Conservation (phyloP, 2,797 vertebrate species). For the Amniataba percoides region DNA sequence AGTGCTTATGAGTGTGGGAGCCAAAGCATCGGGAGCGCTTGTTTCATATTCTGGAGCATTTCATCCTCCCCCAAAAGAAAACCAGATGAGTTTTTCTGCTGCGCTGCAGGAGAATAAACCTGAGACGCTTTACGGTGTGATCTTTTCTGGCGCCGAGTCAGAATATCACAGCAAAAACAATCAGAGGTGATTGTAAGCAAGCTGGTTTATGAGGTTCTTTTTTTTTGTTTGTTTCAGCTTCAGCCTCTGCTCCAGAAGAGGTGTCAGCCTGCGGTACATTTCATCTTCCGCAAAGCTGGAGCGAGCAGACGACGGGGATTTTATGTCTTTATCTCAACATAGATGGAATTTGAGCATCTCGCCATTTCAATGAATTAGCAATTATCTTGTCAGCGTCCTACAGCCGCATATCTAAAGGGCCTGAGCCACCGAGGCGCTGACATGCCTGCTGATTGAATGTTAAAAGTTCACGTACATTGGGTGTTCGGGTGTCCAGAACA, state of each 20-base stretch:
- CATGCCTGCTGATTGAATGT: background rate
- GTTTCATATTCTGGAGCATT: constrained; percentile 75
- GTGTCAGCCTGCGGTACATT: background rate
- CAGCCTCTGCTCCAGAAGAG: background rate
- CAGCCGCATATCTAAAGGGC: background rate
- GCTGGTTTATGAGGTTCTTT: background rate
- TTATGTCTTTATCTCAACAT: background rate
- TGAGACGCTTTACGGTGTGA: constrained; percentile 63
- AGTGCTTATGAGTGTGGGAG: constrained; percentile 66
- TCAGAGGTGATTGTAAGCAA: constrained; percentile 36
- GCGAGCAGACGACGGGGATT: background rate
- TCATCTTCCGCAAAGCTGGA: background rate
- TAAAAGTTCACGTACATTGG: background rate
- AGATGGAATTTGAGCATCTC: background rate
- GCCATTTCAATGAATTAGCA: background rate
- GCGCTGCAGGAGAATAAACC: constrained; percentile 52
- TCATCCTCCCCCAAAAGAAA: constrained; percentile 75
- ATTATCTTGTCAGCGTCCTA: background rate
- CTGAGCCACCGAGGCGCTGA: background rate
- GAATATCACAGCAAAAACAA: constrained; percentile 47
- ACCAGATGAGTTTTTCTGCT: constrained; percentile 74
- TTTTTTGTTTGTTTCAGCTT: background rate
- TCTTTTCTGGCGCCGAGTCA: constrained; percentile 52
- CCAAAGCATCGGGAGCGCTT: constrained; percentile 61
- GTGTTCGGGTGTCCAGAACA: background rate